A percentile compares a stretch with the other conserved stretches of the same genome.
These are phyloP conservation scores for Lasioglossum pauxillum DNA, from an alignment of 2,888 invertebrate species.

Conservation along the genomic window DNA sequence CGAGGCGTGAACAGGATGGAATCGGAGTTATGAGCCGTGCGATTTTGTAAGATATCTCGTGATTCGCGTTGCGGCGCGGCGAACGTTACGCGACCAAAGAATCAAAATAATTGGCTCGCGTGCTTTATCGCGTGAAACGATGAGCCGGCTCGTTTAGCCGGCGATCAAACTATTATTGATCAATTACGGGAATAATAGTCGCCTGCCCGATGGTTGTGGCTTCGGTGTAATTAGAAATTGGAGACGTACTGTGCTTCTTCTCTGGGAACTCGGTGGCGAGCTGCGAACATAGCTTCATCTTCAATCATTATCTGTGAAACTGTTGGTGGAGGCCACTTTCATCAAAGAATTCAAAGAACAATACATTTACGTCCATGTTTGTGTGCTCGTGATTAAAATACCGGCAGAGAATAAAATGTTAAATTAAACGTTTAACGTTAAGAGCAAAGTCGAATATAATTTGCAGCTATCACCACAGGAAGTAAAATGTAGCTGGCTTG, in stretches of 20 bases:
- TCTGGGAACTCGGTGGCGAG: background rate
- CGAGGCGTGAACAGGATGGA: constrained; percentile 45
- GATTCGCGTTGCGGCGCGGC: background rate
- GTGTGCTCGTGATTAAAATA: background rate
- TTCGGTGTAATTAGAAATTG: background rate
- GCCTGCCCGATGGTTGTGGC: background rate
- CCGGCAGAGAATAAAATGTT: background rate
- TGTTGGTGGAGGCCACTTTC: background rate
- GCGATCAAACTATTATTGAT: background rate
- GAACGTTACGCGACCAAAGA: background rate
- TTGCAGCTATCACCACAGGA: background rate
- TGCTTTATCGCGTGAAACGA: constrained; percentile 3
- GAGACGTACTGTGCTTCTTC: background rate
- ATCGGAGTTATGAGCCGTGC: constrained; percentile 38
- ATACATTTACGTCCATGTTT: background rate
- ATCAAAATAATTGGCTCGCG: constrained; percentile 8
- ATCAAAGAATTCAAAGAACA: background rate
- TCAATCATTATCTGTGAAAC: background rate
- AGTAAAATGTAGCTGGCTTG: background rate
- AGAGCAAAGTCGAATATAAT: background rate
- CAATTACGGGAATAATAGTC: background rate
- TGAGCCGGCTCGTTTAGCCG: background rate
- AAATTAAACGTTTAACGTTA: background rate
- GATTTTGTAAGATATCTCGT: constrained; percentile 19
- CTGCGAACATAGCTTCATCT: background rate